These are phyloP conservation scores for Porites cylindrica DNA, from an alignment of 92 coral and sea anemone species.

Conservation along the genomic window DNA sequence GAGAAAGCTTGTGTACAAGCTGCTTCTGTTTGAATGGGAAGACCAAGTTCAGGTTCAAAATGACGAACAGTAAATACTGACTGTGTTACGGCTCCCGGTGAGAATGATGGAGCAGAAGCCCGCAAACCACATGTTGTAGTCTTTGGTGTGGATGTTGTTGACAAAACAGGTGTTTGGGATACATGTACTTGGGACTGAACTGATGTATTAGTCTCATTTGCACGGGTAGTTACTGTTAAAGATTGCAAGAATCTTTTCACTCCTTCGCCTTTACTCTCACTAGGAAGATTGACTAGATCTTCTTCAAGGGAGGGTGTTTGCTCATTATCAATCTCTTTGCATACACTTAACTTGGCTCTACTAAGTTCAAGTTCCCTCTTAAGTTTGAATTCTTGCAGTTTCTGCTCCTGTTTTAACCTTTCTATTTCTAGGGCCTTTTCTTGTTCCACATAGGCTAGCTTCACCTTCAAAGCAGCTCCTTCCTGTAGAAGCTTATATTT, in stretches of 20 bases:
- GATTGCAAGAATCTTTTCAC: conserved; percentile 10
- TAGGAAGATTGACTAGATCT: conserved; percentile 1
- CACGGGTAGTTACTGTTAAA: conserved; percentile 7
- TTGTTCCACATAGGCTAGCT: too few relatives aligned
- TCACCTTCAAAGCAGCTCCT: too few relatives aligned
- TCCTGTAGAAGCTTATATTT: too few relatives aligned
- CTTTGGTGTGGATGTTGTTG: neutral
- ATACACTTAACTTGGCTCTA: neutral
- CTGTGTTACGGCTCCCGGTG: conserved; percentile 12
- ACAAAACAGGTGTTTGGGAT: neutral
- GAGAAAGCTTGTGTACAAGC: neutral
- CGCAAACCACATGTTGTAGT: neutral
- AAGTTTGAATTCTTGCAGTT: too few relatives aligned
- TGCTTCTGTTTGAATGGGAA: conserved; percentile 16
- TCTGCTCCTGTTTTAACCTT: too few relatives aligned
- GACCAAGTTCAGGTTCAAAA: neutral
- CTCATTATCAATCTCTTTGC: neutral
- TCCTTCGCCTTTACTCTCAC: conserved; percentile 7
- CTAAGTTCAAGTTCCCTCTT: neutral
- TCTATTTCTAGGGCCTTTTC: too few relatives aligned
- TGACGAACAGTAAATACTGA: conserved; percentile 18
- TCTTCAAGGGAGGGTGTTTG: neutral
- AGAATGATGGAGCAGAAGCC: conserved; percentile 3
- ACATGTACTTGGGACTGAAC: neutral
- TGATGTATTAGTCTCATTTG: neutral